These are phyloP conservation scores for Siphlonurus alternatus DNA, from an alignment of 2,888 invertebrate genomes.

Conservation along the genomic window DNA sequence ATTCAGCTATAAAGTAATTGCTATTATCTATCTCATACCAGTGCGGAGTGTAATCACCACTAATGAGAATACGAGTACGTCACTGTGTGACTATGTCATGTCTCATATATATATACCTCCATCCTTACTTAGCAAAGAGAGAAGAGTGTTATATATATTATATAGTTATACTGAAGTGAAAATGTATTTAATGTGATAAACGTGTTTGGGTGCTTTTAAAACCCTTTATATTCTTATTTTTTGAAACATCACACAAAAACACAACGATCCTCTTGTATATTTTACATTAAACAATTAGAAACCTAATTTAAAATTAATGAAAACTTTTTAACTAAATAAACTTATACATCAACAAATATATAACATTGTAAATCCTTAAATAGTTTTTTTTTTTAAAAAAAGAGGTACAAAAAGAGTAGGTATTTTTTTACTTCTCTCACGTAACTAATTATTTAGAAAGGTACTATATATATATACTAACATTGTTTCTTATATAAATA, in stretches of 20 bases:
- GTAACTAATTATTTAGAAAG: background rate
- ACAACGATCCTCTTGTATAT: too few relatives aligned
- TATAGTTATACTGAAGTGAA: too few relatives aligned
- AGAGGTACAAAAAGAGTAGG: too few relatives aligned
- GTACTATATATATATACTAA: too few relatives aligned
- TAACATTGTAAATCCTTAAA: background rate
- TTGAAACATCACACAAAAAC: too few relatives aligned
- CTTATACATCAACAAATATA: background rate
- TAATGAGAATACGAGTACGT: background rate
- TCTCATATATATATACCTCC: too few relatives aligned
- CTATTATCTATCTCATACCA: background rate
- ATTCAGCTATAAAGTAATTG: background rate
- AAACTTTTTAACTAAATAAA: background rate
- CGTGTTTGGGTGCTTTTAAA: too few relatives aligned
- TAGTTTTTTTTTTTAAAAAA: background rate
- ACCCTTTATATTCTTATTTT: too few relatives aligned
- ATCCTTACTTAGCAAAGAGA: too few relatives aligned
- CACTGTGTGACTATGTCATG: too few relatives aligned
- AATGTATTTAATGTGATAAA: too few relatives aligned
- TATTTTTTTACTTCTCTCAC: background rate
- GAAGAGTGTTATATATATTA: too few relatives aligned
- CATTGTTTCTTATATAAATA: background rate
- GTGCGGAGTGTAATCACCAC: background rate
- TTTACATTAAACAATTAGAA: background rate
- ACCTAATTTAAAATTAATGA: background rate